phyloP scores from a whole-genome alignment of 2,888 invertebrate species.

The Drepanosiphum platanoidis region DNA sequence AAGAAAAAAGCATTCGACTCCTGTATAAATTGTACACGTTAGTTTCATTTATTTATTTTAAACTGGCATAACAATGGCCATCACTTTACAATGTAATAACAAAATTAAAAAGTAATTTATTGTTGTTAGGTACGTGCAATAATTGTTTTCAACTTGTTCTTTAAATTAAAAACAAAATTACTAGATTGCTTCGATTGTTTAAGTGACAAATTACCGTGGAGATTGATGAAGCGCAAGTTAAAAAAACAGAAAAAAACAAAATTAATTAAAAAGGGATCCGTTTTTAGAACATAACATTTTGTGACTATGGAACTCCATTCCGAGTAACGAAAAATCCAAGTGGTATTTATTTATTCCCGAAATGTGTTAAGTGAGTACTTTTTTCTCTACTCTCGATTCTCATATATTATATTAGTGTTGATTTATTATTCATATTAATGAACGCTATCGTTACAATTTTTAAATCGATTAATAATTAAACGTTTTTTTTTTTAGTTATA shows the following conservation, averaged over 20 bases:
- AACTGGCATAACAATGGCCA: not conserved
- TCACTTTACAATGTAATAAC: not conserved
- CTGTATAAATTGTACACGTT: too few species aligned
- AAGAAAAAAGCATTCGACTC: too few species aligned
- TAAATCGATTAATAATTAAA: too few species aligned
- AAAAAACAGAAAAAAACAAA: not conserved
- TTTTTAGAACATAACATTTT: slow-evolving; percentile 20
- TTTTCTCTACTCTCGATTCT: not conserved
- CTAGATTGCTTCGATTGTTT: slow-evolving; percentile 7
- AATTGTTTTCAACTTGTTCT: slow-evolving; percentile 1
- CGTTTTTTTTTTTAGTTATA: too few species aligned
- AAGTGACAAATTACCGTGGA: slow-evolving; percentile 27
- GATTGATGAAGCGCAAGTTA: slow-evolving; percentile 25
- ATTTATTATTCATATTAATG: not conserved
- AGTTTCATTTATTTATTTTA: too few species aligned
- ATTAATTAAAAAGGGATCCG: slow-evolving; percentile 38
- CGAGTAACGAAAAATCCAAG: not conserved
- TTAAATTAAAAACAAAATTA: slow-evolving; percentile 19
- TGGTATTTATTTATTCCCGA: not conserved
- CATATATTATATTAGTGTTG: not conserved
- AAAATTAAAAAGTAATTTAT: not conserved
- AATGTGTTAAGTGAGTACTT: not conserved
- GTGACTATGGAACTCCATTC: not conserved
- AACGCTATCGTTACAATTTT: not conserved
- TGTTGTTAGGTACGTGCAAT: not conserved